Conservation (phyloP, 2,888 invertebrate genomes). For the Platycnemis pennipes region DNA sequence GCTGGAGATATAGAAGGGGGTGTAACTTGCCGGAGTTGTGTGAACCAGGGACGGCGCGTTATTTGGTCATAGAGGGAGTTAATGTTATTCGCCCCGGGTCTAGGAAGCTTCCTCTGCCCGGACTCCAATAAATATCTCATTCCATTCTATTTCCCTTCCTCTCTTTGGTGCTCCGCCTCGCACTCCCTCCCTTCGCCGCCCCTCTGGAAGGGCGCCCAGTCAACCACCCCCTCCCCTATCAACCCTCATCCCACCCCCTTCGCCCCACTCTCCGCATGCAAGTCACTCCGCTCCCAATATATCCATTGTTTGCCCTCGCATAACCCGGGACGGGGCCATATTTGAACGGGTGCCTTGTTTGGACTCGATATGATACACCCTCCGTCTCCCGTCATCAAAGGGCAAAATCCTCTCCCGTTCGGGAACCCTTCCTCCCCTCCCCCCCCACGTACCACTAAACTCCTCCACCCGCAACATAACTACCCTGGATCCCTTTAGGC, state of each 20-base stretch:
- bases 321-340: not conserved
- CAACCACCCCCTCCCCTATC: not conserved
- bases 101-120: not conserved
- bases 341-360: not conserved
- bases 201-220: not conserved
- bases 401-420: not conserved
- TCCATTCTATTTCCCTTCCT: not conserved
- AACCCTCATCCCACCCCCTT: not conserved
- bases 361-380: not conserved
- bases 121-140: conserved; percentile 21
- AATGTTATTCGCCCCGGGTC: not conserved
- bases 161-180: not conserved
- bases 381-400: not conserved
- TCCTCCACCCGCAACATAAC: not conserved
- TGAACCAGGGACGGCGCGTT: not conserved
- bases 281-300: conserved; percentile 36
- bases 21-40: not conserved
- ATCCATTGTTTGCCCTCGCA: conserved; percentile 36
- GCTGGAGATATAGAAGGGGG: not conserved
- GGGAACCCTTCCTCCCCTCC: not conserved
- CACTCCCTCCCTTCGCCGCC: not conserved
- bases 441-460: not conserved
- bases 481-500: not conserved
- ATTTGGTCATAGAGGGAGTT: not conserved
- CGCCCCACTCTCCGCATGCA: not conserved